A percentile compares a stretch with the other conserved stretches of the same genome.
phyloP scores from a whole-genome alignment of 2,888 invertebrate species.

The Drosophila melanosoma region DNA sequence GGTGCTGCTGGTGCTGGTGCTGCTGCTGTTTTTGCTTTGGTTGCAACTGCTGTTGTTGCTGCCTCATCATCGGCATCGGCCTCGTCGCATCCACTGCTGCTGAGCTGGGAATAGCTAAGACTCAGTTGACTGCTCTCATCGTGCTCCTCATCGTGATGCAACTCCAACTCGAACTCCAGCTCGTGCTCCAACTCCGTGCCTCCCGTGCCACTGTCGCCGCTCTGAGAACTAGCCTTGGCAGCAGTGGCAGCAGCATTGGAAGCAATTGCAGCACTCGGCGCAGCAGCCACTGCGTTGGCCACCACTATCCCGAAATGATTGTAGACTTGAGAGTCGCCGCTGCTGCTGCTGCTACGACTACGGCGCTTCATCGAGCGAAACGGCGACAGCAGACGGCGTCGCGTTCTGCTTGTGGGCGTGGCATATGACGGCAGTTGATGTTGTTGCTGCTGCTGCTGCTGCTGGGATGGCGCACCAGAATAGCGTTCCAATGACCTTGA shows the following conservation, averaged over 20 bases:
- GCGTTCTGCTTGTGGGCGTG: slow-evolving; percentile 75
- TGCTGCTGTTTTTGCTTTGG: slow-evolving; percentile 35
- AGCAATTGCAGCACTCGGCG: not conserved
- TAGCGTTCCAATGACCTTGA: slow-evolving; percentile 83
- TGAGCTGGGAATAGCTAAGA: slow-evolving; percentile 81
- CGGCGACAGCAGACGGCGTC: slow-evolving; percentile 78
- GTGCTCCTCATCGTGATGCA: slow-evolving; percentile 62
- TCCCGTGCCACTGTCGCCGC: slow-evolving; percentile 82
- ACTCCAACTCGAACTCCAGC: slow-evolving; percentile 71
- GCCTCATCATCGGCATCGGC: slow-evolving; percentile 53
- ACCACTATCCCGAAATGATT: slow-evolving; percentile 63
- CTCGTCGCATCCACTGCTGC: slow-evolving; percentile 77
- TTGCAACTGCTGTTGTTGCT: slow-evolving; percentile 31
- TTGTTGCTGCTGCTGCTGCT: slow-evolving; percentile 45
- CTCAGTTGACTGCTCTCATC: slow-evolving; percentile 79
- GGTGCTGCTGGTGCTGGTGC: slow-evolving; percentile 15
- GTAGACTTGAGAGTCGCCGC: slow-evolving; percentile 71
- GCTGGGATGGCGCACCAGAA: slow-evolving; percentile 74
- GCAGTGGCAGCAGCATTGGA: slow-evolving; percentile 25
- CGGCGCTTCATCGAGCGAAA: slow-evolving; percentile 82
- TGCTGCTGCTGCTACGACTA: slow-evolving; percentile 83
- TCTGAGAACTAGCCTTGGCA: slow-evolving; percentile 78
- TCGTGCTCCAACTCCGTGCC: slow-evolving; percentile 83
- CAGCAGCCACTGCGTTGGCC: slow-evolving; percentile 52
- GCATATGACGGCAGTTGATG: slow-evolving; percentile 57